Percentiles rank a stretch among this genome's conserved stretches.
Conservation (phyloP, 2,888 invertebrate genomes). For the Heliconius erato region DNA sequence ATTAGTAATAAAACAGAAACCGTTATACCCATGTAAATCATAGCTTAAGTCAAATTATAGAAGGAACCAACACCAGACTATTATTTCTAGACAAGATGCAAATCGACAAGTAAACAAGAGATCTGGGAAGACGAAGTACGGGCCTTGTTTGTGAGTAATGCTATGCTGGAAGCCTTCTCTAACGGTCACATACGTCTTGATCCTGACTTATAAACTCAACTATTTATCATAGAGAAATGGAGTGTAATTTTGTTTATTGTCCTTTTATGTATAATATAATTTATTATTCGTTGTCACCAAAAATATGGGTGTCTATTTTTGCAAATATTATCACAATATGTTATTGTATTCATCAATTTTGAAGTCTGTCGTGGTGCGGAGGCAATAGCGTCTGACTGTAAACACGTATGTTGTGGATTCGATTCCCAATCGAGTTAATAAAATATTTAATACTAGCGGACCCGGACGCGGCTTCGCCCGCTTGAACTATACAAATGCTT, state of each 20-base stretch:
- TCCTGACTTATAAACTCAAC: constrained; percentile 17
- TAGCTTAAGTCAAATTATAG: constrained; percentile 16
- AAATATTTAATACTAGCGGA: no score
- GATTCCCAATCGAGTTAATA: no score
- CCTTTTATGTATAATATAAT: not conserved
- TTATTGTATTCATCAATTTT: no score
- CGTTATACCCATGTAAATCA: not conserved
- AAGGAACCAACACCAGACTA: constrained; percentile 9
- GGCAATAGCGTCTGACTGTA: no score
- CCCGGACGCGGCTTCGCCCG: no score
- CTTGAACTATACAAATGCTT: no score
- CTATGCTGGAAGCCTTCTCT: constrained; percentile 22
- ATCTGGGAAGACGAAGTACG: constrained; percentile 26
- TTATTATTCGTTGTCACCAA: not conserved
- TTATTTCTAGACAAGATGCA: constrained; percentile 18
- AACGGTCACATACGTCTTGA: constrained; percentile 15
- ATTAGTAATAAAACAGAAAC: constrained; percentile 1
- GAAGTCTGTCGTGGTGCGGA: no score
- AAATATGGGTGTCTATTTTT: not conserved
- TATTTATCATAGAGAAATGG: constrained; percentile 17
- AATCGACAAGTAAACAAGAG: constrained; percentile 26
- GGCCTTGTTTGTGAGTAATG: constrained; percentile 30
- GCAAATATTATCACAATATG: not conserved
- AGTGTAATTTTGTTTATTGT: not conserved
- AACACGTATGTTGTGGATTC: no score